phyloP scores from a whole-genome alignment of 2,113 vertebrate genomes.

The Glareola pratincola region DNA sequence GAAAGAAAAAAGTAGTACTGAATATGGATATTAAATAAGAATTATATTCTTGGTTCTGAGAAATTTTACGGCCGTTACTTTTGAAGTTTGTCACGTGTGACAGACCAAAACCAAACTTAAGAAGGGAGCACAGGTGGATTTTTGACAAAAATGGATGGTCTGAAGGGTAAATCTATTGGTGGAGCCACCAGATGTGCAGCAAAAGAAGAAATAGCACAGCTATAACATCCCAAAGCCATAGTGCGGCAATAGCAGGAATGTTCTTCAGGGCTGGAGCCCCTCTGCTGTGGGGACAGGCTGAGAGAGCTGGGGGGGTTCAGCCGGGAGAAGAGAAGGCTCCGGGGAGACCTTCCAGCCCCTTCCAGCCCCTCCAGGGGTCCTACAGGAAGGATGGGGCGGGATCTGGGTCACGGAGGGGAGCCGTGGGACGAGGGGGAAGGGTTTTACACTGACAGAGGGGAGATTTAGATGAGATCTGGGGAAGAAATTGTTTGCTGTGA shows the following conservation, averaged over 20 bases:
- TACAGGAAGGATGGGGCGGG: too few species aligned
- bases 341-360: too few species aligned
- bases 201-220: background rate
- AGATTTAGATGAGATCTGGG: too few species aligned
- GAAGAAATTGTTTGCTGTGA: too few species aligned
- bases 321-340: too few species aligned
- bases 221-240: background rate
- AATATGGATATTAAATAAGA: background rate
- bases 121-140: background rate
- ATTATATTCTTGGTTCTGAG: background rate
- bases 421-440: too few species aligned
- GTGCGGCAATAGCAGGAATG: background rate
- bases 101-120: background rate
- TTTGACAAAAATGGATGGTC: background rate
- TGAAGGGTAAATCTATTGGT: background rate
- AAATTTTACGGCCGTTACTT: background rate
- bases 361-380: too few species aligned
- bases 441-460: too few species aligned
- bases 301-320: too few species aligned
- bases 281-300: too few species aligned
- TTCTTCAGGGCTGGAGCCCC: too few species aligned
- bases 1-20: background rate
- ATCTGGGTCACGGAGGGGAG: too few species aligned
- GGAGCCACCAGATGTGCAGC: background rate
- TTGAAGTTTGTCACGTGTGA: background rate